Conservation (phyloP, 2,888 invertebrate species). For the Hedya salicella region DNA sequence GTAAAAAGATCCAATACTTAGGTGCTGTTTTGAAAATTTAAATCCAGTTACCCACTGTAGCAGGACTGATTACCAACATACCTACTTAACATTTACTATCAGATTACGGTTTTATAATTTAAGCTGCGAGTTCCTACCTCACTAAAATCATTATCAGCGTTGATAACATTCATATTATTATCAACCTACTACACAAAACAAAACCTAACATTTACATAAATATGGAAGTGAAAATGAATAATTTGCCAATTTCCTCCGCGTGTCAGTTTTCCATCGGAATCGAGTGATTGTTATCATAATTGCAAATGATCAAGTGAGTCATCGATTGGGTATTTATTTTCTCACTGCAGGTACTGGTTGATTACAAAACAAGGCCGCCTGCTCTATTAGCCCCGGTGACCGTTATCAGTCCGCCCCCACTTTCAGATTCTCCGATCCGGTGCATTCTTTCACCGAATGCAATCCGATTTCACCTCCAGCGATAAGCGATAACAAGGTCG, state of each 20-base stretch:
- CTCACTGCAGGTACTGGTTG: slow-evolving; percentile 55
- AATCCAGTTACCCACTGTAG: not conserved
- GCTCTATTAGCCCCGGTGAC: slow-evolving; percentile 48
- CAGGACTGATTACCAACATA: not conserved
- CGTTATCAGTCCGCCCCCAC: slow-evolving; percentile 49
- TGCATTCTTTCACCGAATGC: slow-evolving; percentile 33
- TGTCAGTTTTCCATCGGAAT: slow-evolving; percentile 28
- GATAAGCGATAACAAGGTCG: slow-evolving; percentile 71
- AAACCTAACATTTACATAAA: not conserved
- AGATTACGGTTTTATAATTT: slow-evolving; percentile 13
- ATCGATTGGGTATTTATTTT: slow-evolving; percentile 54
- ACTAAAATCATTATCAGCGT: slow-evolving; percentile 34
- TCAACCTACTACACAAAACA: slow-evolving; percentile 11
- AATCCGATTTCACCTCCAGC: slow-evolving; percentile 50
- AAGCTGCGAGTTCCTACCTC: slow-evolving; percentile 30
- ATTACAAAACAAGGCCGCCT: slow-evolving; percentile 64
- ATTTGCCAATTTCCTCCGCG: slow-evolving; percentile 1
- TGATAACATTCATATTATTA: slow-evolving; percentile 32
- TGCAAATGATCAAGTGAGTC: slow-evolving; percentile 51
- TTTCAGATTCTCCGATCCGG: slow-evolving; percentile 29
- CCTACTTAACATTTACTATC: slow-evolving; percentile 10
- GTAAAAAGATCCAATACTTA: not conserved
- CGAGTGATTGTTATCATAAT: slow-evolving; percentile 39
- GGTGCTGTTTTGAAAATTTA: not conserved
- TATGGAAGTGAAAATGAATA: slow-evolving; percentile 7